A percentile compares a stretch with the other conserved stretches of the same genome.
Evolutionary conservation across 2,113 vertebrate genomes (phyloP).

Genomic region (Mugil cephalus): DNA sequence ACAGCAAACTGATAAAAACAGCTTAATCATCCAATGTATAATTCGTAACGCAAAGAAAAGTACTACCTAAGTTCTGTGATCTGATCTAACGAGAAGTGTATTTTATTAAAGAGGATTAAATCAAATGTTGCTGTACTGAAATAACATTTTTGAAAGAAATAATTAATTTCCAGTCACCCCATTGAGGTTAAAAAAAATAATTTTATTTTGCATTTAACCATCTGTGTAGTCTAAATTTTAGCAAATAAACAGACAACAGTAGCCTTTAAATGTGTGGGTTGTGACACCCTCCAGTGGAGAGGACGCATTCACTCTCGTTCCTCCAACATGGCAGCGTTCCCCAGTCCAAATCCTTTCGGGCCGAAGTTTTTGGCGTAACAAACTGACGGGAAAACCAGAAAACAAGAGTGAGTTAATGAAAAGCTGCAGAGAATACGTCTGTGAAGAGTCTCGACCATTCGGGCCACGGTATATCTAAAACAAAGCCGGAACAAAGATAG

Average conservation of each 20-base stretch:
- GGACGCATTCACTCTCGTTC: constrained; percentile 79
- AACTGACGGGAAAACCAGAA: constrained; percentile 78
- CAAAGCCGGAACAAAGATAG: too few species aligned
- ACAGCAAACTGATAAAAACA: not conserved
- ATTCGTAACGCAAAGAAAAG: not conserved
- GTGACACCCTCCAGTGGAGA: not conserved
- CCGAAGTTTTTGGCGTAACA: constrained; percentile 98
- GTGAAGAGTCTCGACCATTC: too few species aligned
- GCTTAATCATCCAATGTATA: not conserved
- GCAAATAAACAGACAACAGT: not conserved
- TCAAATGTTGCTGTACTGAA: too few species aligned
- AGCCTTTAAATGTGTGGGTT: too few species aligned
- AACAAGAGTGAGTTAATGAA: not conserved
- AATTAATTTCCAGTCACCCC: too few species aligned
- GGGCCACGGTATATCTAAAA: too few species aligned
- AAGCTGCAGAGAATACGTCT: not conserved
- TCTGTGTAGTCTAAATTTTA: not conserved
- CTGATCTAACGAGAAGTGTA: too few species aligned
- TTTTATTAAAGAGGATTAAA: too few species aligned
- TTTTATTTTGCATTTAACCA: constrained; percentile 20
- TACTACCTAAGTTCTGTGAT: not conserved
- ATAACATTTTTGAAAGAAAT: too few species aligned
- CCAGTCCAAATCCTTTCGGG: constrained; percentile 94
- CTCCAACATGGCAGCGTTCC: constrained; percentile 91
- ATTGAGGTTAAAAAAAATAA: constrained; percentile 7